phyloP scores from a whole-genome alignment of 92 coral and sea anemone species.

The Nematostella vectensis region DNA sequence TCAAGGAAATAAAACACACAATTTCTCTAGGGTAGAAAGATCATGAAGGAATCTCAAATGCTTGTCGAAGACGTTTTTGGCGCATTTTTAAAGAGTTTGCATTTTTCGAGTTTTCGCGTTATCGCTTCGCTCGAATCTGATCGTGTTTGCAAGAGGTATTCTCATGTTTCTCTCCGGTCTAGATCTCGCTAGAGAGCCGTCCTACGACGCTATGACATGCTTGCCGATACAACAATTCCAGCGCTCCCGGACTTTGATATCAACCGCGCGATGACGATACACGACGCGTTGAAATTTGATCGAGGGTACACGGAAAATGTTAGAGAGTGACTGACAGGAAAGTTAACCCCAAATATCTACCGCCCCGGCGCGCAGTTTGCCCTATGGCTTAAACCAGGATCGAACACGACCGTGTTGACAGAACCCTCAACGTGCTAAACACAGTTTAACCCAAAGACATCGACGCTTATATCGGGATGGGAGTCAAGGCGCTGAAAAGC shows the following conservation, averaged over 20 bases:
- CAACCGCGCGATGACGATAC: background rate
- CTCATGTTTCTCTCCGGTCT: constrained; percentile 3
- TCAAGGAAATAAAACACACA: background rate
- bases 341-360: too few species aligned
- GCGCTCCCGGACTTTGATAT: too few species aligned
- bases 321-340: too few species aligned
- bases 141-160: constrained; percentile 6
- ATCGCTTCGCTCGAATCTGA: background rate
- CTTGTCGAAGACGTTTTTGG: background rate
- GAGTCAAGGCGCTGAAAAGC: background rate
- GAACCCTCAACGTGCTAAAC: constrained; percentile 12
- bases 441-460: background rate
- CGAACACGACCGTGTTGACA: constrained; percentile 22
- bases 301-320: background rate
- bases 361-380: background rate
- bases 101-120: background rate
- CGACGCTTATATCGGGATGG: background rate
- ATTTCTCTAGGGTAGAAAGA: background rate
- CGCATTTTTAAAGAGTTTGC: background rate
- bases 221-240: background rate
- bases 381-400: background rate
- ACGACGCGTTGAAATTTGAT: background rate
- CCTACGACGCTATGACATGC: background rate
- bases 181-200: constrained; percentile 2
- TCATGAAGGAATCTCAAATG: background rate